Percentiles rank a stretch among this genome's conserved stretches.
Evolutionary conservation across 2,888 invertebrate species (phyloP).

Genomic region (Pasiphila rectangulata): DNA sequence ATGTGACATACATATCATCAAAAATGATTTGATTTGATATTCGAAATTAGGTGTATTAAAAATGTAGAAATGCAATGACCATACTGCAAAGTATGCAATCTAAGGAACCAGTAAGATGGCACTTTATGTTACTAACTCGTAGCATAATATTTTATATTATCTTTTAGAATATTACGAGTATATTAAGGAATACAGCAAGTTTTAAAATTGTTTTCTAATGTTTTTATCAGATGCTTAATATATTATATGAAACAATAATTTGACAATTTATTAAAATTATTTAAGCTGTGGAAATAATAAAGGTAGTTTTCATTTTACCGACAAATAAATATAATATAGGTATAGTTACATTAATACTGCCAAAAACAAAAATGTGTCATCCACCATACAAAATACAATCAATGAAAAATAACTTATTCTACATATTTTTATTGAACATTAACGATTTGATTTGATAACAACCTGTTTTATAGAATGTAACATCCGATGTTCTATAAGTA

Average conservation of each 20-base stretch:
- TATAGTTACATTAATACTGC: constrained; percentile 33
- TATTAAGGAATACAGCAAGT: not conserved
- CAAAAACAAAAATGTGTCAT: constrained; percentile 22
- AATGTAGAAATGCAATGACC: constrained; percentile 50
- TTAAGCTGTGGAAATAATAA: constrained; percentile 31
- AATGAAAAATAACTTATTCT: constrained; percentile 43
- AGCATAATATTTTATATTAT: constrained; percentile 7
- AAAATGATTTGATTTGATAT: no score
- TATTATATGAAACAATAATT: no score
- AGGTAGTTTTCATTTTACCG: constrained; percentile 32
- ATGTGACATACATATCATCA: constrained; percentile 57
- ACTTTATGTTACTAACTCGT: constrained; percentile 41
- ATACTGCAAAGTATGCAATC: constrained; percentile 44
- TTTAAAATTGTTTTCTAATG: no score
- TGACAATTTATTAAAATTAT: no score
- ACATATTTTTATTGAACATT: constrained; percentile 42
- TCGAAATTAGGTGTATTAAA: constrained; percentile 32
- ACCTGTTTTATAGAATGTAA: constrained; percentile 43
- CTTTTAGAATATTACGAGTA: constrained; percentile 10
- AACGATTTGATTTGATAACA: constrained; percentile 45
- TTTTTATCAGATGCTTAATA: no score
- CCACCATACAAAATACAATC: constrained; percentile 23
- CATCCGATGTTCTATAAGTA: constrained; percentile 48
- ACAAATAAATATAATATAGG: constrained; percentile 36
- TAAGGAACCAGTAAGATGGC: constrained; percentile 69